Evolutionary conservation across 2,797 vertebrate genomes (phyloP), one percentile per base, ranked within the genome.

Genomic region (Pseudomugil gertrudae): DNA sequence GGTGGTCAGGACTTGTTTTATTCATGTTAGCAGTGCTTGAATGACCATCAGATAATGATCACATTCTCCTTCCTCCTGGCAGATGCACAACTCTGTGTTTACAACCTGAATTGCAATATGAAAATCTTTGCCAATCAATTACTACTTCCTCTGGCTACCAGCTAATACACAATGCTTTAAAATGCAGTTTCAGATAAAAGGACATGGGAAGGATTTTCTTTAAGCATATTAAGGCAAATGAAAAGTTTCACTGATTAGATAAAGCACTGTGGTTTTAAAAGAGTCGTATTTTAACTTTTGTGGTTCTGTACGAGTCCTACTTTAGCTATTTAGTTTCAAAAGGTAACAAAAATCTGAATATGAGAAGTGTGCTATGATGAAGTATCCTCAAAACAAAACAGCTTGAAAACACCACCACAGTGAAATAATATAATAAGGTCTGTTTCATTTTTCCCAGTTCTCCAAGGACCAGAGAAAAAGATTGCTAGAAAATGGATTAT

Each of bases 401-500:
- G 84, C 84, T 86, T 82, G 81, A 90, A 92, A 91, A 87, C 87
- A 89, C 74, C 84, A 90, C 77, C 84, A 72, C 79, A 75, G 81
- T 90, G 89, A 90, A 91, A 92, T 91, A 89, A 91, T 88, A 92
- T 89, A 90, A 92, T 92, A 90, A 78, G 90, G 87, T 75, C 88
- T 85, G 81, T 90, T 91, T 90, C 83, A 84, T 91, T 91, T 92
- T 89, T 85, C 77, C 85, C 70, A 72, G 58, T 82, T 71, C 91
- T 89, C 91, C 63, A 71, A 90, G 90, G 91, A 92, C 72, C 68
- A 11, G 76, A 80, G 82, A 64, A 82, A 91, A 84, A 89, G 91
- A 91, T 92, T 92, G 90, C 89, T 86, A 70, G 88, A 93, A 93
- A 92, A 93, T 86, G 86, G 90, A 93, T 92, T 93, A 93, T 92